Evolutionary conservation across 2,113 vertebrate genomes (phyloP), one percentile per base, ranked within the genome.

Genomic region (Opisthocomus hoazin): DNA sequence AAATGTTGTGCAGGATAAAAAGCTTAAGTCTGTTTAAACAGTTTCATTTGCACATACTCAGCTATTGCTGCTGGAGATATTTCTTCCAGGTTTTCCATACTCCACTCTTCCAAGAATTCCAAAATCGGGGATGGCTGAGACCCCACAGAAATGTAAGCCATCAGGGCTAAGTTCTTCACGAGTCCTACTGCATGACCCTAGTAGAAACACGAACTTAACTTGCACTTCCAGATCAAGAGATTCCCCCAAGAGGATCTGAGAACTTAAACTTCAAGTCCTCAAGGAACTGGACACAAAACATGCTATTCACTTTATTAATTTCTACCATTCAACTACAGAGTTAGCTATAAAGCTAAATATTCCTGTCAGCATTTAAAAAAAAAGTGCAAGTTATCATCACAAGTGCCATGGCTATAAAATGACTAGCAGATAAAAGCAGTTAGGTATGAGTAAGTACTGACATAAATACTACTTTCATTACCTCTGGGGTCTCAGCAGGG

Each of bases 81-180:
- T 98, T 99, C 99, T 98, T 99, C 99, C 90, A 99, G 96, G 95
- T 99, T 99, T 98, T 99, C 99, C 99, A 99, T 99, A 93, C 99
- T 99, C 99, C 99, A 99, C 96, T 99, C 99, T 97, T 99, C 99
- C 97, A 99, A 98, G 97, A 99, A 99, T 97, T 99, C 99, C 97
- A 99, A 95, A 98, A 99, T 99, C 65, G 99, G 99, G 9, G 99
- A 99, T 1, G 99, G 99, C 90, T 99, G 99, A 41, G 99, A 99
- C 37, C 99, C 99, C 94, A 99, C 99, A 84, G 99, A 99, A 98
- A 99, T 99, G 97, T 99, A 99, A 77, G 99, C 99, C 99, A 99
- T 99, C 43, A 99, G 97, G 10, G 99, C 99, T 87, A 99, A 91
- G 96, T 99, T 99, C 98, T 99, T 99, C 95, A 99, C 99, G 93